Base-by-base conservation (phyloP, 2,888 invertebrate genomes). In the Oscheius sp. region DNA sequence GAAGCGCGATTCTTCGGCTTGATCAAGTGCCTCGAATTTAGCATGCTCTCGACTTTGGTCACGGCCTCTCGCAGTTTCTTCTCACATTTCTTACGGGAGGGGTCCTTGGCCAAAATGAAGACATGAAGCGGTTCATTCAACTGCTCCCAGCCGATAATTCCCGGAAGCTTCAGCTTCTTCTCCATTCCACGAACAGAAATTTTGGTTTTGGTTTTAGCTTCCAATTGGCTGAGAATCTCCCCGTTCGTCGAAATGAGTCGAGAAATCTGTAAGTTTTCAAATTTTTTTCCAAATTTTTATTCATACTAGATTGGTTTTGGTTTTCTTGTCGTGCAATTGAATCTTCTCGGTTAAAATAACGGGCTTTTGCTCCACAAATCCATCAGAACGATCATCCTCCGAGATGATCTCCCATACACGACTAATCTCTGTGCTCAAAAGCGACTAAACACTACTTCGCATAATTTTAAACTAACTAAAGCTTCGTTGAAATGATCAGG, bases 1-100 rank as follows among this genome's bases (percentile, higher is more conserved):
- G n/a, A n/a, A n/a, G n/a, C n/a, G n/a, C n/a, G n/a, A n/a, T n/a
- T n/a, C n/a, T n/a, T n/a, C n/a, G n/a, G n/a, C n/a, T n/a, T n/a
- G n/a, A n/a, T n/a, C n/a, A n/a, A n/a, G n/a, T n/a, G n/a, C n/a
- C n/a, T n/a, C n/a, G n/a, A n/a, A n/a, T n/a, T n/a, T n/a, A n/a
- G n/a, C n/a, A n/a, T n/a, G n/a, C n/a, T n/a, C n/a, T n/a, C n/a
- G n/a, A n/a, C n/a, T n/a, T n/a, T n/a, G n/a, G n/a, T 95, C 45
- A 96, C 94, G 55, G 97, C 97, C 87, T 95, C 91, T 84, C 92
- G 92, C 85, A 98, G 90, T 89, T 97, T 96, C 75, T 95, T 89
- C 88, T 93, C 93, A 79, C 75, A 76, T 55, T 45, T 64, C 23
- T 17, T 34, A 3, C 48, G n/a, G 29, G 15, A 57, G 42, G 33